Percentiles rank a stretch among this genome's conserved stretches.
Evolutionary conservation across 92 coral and sea anemone species (phyloP).

Genomic region (Plumapathes pennacea): DNA sequence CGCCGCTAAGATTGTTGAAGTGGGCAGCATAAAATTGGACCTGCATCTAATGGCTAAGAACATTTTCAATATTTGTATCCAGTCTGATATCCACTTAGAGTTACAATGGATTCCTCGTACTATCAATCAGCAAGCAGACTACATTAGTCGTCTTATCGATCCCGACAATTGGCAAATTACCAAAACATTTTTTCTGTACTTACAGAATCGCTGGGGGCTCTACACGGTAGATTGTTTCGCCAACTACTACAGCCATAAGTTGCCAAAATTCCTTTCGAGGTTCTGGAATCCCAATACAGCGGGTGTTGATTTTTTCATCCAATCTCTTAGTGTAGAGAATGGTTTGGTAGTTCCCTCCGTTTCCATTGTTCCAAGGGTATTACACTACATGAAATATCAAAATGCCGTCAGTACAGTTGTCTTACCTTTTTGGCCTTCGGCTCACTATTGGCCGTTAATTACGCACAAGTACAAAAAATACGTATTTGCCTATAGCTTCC

Average conservation of each 20-base stretch:
- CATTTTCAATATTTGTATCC: constrained; percentile 27
- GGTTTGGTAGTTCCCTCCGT: constrained; percentile 17
- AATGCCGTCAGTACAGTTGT: constrained; percentile 13
- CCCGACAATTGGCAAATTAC: constrained; percentile 42
- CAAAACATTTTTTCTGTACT: not conserved
- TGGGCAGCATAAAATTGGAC: constrained; percentile 22
- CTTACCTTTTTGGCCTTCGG: constrained; percentile 54
- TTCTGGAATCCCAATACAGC: constrained; percentile 51
- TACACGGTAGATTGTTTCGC: constrained; percentile 53
- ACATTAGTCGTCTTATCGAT: constrained; percentile 38
- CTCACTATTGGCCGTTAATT: constrained; percentile 18
- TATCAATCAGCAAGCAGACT: constrained; percentile 8
- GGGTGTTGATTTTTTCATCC: constrained; percentile 36
- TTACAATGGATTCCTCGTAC: constrained; percentile 34
- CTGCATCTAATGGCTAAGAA: constrained; percentile 13
- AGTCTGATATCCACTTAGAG: constrained; percentile 14
- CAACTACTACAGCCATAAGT: constrained; percentile 34
- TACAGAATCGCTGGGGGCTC: constrained; percentile 26
- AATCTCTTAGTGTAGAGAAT: constrained; percentile 14
- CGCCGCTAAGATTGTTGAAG: constrained; percentile 23
- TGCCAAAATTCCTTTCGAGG: constrained; percentile 28
- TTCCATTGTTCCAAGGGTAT: constrained; percentile 5
- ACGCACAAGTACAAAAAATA: not conserved
- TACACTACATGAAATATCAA: constrained; percentile 7
- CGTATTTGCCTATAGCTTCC: not conserved